Conservation (phyloP, 2,797 vertebrate genomes). For the Podargus strigoides region DNA sequence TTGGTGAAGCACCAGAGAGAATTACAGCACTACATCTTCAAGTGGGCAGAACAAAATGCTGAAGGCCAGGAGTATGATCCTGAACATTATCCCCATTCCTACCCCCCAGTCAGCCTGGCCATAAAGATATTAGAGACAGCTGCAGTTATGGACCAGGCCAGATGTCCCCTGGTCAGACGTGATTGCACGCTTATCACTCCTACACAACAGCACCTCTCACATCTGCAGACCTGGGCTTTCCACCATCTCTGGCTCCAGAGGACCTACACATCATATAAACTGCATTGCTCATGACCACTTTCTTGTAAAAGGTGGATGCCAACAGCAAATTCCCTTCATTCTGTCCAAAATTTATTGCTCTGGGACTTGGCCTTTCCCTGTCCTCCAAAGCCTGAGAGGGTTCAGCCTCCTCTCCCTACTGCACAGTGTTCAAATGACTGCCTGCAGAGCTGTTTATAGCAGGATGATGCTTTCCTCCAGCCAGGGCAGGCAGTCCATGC, state of each 20-base stretch:
- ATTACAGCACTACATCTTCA: not conserved
- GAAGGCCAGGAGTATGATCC: not conserved
- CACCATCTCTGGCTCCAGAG: not conserved
- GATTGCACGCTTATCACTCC: fast-evolving
- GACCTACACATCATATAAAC: not conserved
- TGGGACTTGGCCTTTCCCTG: not conserved
- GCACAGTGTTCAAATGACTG: not conserved
- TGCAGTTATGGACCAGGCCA: not conserved
- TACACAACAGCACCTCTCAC: not conserved
- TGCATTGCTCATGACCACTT: not conserved
- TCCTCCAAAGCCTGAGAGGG: too few species aligned
- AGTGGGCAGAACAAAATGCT: not conserved
- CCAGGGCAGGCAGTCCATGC: not conserved
- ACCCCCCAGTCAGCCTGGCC: not conserved
- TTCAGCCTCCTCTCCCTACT: not conserved
- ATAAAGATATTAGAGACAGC: not conserved
- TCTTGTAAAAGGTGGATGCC: not conserved
- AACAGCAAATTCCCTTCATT: not conserved
- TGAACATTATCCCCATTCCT: fast-evolving
- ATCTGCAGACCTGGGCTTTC: not conserved
- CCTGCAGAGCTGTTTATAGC: not conserved
- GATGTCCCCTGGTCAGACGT: fast-evolving
- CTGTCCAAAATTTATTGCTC: not conserved
- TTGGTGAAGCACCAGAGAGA: not conserved
- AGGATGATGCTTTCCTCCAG: not conserved